A percentile compares a stretch with the other conserved stretches of the same genome.
These are phyloP conservation scores for Myiotriccus ornatus DNA, from an alignment of 2,797 vertebrate species.

Conservation along the genomic window DNA sequence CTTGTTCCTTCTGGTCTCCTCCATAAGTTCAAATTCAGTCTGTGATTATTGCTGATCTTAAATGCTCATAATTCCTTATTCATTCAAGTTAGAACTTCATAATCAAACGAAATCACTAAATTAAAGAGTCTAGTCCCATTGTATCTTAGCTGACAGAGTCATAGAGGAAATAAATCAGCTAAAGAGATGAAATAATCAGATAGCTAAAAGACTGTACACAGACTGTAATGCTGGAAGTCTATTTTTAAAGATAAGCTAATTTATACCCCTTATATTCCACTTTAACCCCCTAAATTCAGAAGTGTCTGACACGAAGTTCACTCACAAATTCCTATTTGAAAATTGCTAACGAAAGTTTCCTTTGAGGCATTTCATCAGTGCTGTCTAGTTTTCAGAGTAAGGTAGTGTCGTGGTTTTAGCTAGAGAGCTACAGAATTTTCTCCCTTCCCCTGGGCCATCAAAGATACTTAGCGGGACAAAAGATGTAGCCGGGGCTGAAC, in stretches of 20 bases:
- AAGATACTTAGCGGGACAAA: no score
- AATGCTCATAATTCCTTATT: background rate
- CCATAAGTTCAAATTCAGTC: background rate
- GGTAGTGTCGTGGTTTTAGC: no score
- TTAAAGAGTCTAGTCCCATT: background rate
- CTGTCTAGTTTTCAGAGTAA: background rate
- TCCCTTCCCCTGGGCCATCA: no score
- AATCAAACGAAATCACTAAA: background rate
- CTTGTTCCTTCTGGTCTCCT: background rate
- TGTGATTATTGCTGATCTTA: background rate
- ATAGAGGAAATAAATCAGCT: background rate
- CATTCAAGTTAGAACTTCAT: background rate
- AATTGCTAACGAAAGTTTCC: background rate
- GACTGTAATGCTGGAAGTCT: background rate
- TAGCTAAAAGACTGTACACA: background rate
- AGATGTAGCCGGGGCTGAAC: no score
- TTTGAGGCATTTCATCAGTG: background rate
- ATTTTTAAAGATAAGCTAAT: background rate
- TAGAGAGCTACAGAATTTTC: no score
- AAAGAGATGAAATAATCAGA: background rate
- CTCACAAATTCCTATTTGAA: background rate
- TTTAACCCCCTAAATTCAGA: background rate
- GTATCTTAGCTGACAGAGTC: background rate
- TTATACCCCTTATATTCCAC: background rate
- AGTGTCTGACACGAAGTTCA: background rate